Percentiles rank a stretch among this genome's conserved stretches.
These are phyloP conservation scores for Cydia amplana DNA, from an alignment of 1,140 invertebrate genomes.

Conservation along the genomic window DNA sequence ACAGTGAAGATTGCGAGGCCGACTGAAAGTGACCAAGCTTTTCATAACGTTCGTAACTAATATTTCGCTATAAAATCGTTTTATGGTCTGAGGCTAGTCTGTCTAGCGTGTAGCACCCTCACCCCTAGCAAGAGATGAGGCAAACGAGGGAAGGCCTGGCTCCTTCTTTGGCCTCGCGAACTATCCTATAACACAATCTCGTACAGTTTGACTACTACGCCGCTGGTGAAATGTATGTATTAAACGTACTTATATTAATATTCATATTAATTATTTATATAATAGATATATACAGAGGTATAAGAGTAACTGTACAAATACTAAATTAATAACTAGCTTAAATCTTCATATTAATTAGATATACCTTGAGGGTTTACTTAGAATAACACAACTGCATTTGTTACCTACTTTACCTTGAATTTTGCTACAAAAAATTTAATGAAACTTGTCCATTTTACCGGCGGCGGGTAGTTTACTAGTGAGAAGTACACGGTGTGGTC, in stretches of 20 bases:
- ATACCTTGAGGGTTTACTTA: too few species aligned
- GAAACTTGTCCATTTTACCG: background rate
- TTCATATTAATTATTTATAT: background rate
- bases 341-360: background rate
- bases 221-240: background rate
- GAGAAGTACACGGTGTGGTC: conserved; percentile 54
- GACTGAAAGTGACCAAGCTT: background rate
- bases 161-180: conserved; percentile 2
- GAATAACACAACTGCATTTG: background rate
- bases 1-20: background rate
- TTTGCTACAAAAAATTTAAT: background rate
- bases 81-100: background rate
- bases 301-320: too few species aligned
- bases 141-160: background rate
- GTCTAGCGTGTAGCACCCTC: background rate
- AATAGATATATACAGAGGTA: too few species aligned
- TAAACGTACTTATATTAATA: background rate
- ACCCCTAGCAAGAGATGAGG: background rate
- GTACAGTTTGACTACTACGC: background rate
- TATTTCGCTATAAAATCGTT: background rate
- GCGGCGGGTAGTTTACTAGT: background rate
- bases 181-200: conserved; percentile 14
- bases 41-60: background rate
- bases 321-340: too few species aligned
- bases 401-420: background rate